Percentiles rank a stretch among this genome's conserved stretches.
Evolutionary conservation across 2,888 invertebrate genomes (phyloP).

Genomic region (Sturmia bella): DNA sequence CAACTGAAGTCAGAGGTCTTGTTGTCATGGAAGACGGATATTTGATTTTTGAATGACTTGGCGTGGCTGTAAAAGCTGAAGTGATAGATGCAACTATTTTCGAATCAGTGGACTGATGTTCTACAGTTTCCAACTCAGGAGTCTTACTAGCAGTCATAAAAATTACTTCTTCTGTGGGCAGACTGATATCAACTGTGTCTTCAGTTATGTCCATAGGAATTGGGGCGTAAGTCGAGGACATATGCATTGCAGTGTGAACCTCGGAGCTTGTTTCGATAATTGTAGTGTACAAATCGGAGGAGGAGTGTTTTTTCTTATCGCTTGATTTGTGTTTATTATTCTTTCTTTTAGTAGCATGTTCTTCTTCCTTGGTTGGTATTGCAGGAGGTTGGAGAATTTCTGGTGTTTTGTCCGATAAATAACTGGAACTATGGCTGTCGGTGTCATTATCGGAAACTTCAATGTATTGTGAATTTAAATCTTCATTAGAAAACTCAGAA

Average conservation of each 20-base stretch:
- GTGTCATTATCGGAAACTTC: conserved; percentile 78
- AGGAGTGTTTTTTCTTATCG: conserved; percentile 73
- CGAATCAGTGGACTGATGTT: conserved; percentile 18
- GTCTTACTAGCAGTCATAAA: conserved; percentile 79
- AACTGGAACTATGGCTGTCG: conserved; percentile 67
- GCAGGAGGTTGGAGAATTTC: conserved; percentile 71
- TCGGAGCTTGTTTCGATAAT: conserved; percentile 79
- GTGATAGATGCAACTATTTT: not conserved
- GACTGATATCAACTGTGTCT: conserved; percentile 73
- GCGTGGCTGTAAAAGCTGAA: not conserved
- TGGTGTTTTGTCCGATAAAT: conserved; percentile 70
- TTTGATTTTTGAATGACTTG: conserved; percentile 48
- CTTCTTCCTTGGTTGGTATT: conserved; percentile 76
- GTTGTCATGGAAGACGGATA: conserved; percentile 38
- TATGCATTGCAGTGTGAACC: conserved; percentile 75
- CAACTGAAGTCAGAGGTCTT: conserved; percentile 34
- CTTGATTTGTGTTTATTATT: conserved; percentile 76
- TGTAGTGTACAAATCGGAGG: conserved; percentile 75
- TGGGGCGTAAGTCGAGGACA: conserved; percentile 77
- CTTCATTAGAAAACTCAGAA: conserved; percentile 78
- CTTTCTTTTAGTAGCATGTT: conserved; percentile 77
- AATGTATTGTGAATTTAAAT: conserved; percentile 77
- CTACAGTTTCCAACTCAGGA: conserved; percentile 74
- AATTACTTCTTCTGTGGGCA: conserved; percentile 79
- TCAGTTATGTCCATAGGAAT: conserved; percentile 76